These are phyloP conservation scores for Drosophila hamatofila DNA, from an alignment of 2,888 invertebrate species.

Conservation along the genomic window DNA sequence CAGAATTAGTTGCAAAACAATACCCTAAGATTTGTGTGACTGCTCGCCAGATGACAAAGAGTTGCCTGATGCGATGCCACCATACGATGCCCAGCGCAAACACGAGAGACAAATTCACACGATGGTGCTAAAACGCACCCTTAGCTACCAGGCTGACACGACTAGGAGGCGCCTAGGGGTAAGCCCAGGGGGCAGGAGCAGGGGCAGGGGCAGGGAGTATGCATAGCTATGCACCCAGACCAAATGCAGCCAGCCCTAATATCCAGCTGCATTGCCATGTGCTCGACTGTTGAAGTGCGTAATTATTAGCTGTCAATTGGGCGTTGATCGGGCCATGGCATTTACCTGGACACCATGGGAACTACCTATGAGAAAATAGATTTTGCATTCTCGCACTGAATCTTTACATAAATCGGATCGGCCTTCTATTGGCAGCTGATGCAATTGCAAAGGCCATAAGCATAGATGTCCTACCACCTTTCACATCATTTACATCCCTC, in stretches of 20 bases:
- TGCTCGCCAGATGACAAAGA: background rate
- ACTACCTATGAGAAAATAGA: slow-evolving; percentile 43
- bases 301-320: slow-evolving; percentile 81
- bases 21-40: slow-evolving; percentile 52
- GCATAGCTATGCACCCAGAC: slow-evolving; percentile 58
- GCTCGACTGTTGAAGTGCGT: slow-evolving; percentile 43
- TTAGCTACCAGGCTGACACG: slow-evolving; percentile 34
- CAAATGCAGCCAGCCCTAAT: slow-evolving; percentile 35
- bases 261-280: slow-evolving; percentile 23
- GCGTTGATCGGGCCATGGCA: slow-evolving; percentile 62
- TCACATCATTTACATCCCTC: background rate
- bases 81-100: slow-evolving; percentile 8
- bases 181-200: background rate
- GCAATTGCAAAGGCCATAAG: background rate
- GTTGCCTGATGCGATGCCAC: slow-evolving; percentile 5
- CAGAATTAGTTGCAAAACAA: slow-evolving; percentile 41
- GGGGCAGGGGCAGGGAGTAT: slow-evolving; percentile 6
- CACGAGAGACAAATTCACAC: slow-evolving; percentile 61
- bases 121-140: slow-evolving; percentile 63
- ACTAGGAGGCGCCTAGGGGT: background rate
- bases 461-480: background rate
- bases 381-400: slow-evolving; percentile 10
- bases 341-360: slow-evolving; percentile 53
- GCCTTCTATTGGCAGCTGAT: background rate
- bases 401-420: background rate